Conservation (phyloP, 37 sponge, comb jelly and placozoan species). For the Beroe ovata region DNA sequence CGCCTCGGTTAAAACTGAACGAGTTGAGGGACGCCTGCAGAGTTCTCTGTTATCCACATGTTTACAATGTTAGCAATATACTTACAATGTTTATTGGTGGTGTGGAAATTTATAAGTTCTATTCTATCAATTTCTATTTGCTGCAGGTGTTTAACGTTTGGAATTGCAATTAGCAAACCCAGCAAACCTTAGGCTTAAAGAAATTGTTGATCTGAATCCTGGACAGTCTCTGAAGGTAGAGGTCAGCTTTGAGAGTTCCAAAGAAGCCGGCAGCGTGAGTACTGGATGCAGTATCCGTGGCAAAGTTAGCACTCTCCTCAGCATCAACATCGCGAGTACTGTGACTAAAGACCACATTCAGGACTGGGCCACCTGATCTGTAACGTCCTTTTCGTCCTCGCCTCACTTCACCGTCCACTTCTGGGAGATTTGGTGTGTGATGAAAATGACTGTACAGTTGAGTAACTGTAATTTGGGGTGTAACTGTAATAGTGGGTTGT, state of each 20-base stretch:
- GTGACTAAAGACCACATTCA: conserved; percentile 50
- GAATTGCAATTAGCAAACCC: too few species aligned
- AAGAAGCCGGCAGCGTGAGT: conserved; percentile 55
- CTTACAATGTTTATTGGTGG: too few species aligned
- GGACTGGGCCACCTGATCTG: conserved; percentile 1
- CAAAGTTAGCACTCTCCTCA: neutral
- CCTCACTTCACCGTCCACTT: conserved; percentile 30
- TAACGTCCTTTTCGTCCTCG: neutral
- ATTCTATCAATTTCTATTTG: too few species aligned
- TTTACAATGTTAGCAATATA: too few species aligned
- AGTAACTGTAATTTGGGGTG: too few species aligned
- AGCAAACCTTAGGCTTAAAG: neutral
- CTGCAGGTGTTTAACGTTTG: too few species aligned
- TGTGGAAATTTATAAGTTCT: too few species aligned
- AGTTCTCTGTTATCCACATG: too few species aligned
- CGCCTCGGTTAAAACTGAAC: conserved; percentile 45
- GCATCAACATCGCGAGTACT: neutral
- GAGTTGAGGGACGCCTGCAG: conserved; percentile 37
- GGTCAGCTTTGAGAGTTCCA: conserved; percentile 10
- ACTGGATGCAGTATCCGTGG: neutral
- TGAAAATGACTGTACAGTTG: too few species aligned
- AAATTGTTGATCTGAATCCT: conserved; percentile 52
- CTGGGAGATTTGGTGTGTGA: neutral
- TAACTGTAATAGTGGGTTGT: too few species aligned
- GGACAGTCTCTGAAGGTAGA: conserved; percentile 40